Percentiles rank a stretch among this genome's conserved stretches.
These are phyloP conservation scores for Laterallus jamaicensis DNA, from an alignment of 2,113 vertebrate species.

Conservation along the genomic window DNA sequence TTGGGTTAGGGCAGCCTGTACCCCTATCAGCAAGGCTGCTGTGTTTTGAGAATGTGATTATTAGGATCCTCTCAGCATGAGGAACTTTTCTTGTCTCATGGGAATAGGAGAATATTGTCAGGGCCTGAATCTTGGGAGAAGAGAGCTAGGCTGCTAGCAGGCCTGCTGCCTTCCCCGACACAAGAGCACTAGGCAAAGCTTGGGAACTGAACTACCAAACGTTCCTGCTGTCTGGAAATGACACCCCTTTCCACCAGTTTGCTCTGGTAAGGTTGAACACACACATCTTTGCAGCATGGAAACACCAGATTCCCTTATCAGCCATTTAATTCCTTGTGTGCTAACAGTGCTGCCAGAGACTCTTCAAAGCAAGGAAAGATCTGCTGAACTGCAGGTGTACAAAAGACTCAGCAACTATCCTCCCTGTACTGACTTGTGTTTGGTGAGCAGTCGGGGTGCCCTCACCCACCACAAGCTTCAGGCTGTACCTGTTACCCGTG, in stretches of 20 bases:
- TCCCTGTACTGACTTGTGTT: accelerated
- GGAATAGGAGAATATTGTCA: too few relatives aligned
- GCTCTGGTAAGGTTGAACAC: background rate
- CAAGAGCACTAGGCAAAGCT: background rate
- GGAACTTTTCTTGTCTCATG: too few relatives aligned
- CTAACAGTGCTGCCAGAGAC: background rate
- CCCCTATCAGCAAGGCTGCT: too few relatives aligned
- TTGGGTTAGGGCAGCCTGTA: too few relatives aligned
- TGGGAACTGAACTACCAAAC: background rate
- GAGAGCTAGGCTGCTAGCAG: too few relatives aligned
- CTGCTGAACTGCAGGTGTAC: background rate
- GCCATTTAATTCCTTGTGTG: background rate
- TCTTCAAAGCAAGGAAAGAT: background rate
- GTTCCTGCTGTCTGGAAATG: background rate
- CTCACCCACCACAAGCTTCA: accelerated
- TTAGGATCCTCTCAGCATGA: too few relatives aligned
- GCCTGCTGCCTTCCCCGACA: too few relatives aligned
- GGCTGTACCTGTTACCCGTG: conserved; percentile 78
- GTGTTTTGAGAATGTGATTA: too few relatives aligned
- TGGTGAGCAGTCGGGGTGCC: background rate
- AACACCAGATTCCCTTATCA: background rate
- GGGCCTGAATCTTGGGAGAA: too few relatives aligned
- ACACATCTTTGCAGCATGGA: background rate
- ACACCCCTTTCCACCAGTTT: background rate
- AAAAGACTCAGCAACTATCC: background rate